Evolutionary conservation across 2,113 vertebrate species (phyloP), one percentile per base, ranked within the genome.

Genomic region (Propithecus coquereli): DNA sequence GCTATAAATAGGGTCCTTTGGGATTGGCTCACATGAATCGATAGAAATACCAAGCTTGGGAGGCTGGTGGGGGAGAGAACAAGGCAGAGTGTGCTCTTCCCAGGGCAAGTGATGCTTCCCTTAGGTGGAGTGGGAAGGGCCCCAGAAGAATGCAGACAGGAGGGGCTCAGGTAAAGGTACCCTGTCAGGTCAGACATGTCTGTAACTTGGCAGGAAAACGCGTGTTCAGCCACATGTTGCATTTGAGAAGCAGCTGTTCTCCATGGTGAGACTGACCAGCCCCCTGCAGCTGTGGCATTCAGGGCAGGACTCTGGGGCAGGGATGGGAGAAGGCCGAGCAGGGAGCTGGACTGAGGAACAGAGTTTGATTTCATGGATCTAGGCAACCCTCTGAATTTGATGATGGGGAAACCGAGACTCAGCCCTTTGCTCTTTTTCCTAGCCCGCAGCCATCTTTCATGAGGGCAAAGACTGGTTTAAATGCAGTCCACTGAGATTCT

Each of bases 381-480:
- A 50, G 37, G 10, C 4, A 10, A 66, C 40, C 1, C 45, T 70
- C 86, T 27, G 0, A 2, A 37, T 76, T 66, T 11, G 5, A 74
- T n/a, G 6, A 32, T 57, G 45, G 45, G 25, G 65, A 93, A 34
- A 54, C 8, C 9, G 61, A 90, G 22, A 37, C 30, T 37, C 5
- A 17, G 50, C 8, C 18, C 18, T 81, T 68, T 40, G 27, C 50
- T 52, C 22, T 12, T 57, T 54, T 63, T 3, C n/a, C 30, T n/a
- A 12, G 9, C 37, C 8, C 6, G 37, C 0, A 1, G 18, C 12
- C 5, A 8, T 45, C 16, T 59, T 34, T 57, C n/a, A 9, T 1
- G n/a, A 20, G 9, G 3, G 16, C 14, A 22, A 6, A 22, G 45
- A 32, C 11, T 27, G 25, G 18, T 18, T 59, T 37, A 5, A 83